Conservation (phyloP, 2,888 invertebrate genomes). For the Cantharis lateralis region DNA sequence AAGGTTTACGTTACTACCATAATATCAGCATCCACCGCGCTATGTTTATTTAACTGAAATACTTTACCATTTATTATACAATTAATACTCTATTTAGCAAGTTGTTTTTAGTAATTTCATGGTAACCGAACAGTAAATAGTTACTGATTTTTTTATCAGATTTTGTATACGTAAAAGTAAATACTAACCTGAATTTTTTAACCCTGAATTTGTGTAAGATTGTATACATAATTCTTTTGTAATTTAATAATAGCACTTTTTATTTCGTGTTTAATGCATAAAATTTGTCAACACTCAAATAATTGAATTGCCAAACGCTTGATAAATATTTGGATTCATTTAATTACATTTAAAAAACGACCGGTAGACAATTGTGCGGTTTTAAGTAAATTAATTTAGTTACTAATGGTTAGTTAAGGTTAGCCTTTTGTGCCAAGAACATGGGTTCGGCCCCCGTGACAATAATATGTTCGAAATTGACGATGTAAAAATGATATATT, state of each 20-base stretch:
- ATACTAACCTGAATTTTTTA: background rate
- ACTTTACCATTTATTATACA: background rate
- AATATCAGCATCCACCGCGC: background rate
- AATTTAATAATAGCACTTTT: background rate
- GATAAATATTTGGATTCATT: background rate
- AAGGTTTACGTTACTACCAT: background rate
- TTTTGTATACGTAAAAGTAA: background rate
- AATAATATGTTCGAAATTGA: too few relatives aligned
- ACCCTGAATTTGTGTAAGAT: background rate
- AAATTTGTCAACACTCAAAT: background rate
- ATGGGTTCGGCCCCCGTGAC: too few relatives aligned
- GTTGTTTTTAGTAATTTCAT: background rate
- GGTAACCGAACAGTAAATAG: background rate
- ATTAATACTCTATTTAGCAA: background rate
- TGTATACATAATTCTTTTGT: background rate
- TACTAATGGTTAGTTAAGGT: too few relatives aligned
- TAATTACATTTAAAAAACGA: too few relatives aligned
- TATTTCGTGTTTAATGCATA: background rate
- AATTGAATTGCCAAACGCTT: background rate
- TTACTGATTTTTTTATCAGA: background rate
- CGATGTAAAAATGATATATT: too few relatives aligned
- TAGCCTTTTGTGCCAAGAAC: too few relatives aligned
- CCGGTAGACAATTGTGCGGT: background rate
- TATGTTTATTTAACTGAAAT: background rate
- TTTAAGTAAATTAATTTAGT: background rate